Evolutionary conservation across 2,888 invertebrate species (phyloP).

Genomic region (Volucella zonaria): DNA sequence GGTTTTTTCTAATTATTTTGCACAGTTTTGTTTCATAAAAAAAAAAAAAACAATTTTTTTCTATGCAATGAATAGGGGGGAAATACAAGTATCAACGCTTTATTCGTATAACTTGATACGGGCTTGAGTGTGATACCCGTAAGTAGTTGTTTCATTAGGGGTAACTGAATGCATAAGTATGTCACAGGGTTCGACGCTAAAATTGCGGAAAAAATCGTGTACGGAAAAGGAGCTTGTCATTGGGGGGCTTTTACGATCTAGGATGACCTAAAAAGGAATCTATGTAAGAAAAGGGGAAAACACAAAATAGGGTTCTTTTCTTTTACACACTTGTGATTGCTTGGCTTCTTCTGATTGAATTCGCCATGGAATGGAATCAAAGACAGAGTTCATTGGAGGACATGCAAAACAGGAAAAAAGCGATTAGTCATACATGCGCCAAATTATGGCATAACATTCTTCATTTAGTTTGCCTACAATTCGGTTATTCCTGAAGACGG

Average conservation of each 20-base stretch:
- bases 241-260: slow-evolving; percentile 23
- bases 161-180: slow-evolving; percentile 60
- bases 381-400: not conserved
- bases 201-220: slow-evolving; percentile 49
- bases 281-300: slow-evolving; percentile 1
- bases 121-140: slow-evolving; percentile 58
- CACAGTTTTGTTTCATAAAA: slow-evolving; percentile 1
- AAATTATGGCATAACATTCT: too few relatives aligned
- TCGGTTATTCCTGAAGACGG: too few relatives aligned
- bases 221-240: slow-evolving; percentile 36
- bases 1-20: slow-evolving; percentile 51
- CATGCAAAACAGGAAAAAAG: not conserved
- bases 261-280: slow-evolving; percentile 63
- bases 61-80: not conserved
- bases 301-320: slow-evolving; percentile 30
- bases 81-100: slow-evolving; percentile 29
- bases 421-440: not conserved
- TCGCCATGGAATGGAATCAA: not conserved
- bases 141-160: slow-evolving; percentile 65
- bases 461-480: too few relatives aligned
- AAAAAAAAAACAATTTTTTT: too few relatives aligned
- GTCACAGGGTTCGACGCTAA: slow-evolving; percentile 62
- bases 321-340: slow-evolving; percentile 22
- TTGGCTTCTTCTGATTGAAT: not conserved
- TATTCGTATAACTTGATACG: slow-evolving; percentile 56